Evolutionary conservation across 2,113 vertebrate genomes (phyloP).

Genomic region (Raja brachyura): DNA sequence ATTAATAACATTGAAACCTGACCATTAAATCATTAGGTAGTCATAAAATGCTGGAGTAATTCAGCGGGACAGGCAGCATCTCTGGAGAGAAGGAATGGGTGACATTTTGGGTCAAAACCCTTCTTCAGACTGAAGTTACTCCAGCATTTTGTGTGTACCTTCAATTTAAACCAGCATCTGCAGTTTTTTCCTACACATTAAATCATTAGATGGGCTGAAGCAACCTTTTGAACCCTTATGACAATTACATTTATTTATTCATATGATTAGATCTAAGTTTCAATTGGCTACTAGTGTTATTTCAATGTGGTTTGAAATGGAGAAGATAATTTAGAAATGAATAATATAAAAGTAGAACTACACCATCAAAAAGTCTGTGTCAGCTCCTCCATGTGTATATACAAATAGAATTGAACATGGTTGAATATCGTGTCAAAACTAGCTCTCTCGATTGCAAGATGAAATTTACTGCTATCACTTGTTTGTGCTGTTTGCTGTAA

Average conservation of each 20-base stretch:
- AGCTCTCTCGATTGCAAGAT: not conserved
- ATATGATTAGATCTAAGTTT: not conserved
- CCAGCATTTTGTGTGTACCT: too few species aligned
- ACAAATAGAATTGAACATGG: not conserved
- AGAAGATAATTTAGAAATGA: not conserved
- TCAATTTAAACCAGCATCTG: too few species aligned
- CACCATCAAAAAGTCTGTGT: not conserved
- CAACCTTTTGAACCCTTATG: not conserved
- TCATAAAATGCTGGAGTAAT: too few species aligned
- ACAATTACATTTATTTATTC: not conserved
- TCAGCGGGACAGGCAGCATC: too few species aligned
- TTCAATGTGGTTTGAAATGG: not conserved
- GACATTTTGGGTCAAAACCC: too few species aligned
- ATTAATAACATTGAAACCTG: not conserved
- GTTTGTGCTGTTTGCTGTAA: not conserved
- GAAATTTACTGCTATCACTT: not conserved
- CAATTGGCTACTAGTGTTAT: not conserved
- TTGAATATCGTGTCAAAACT: too few species aligned
- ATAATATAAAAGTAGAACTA: not conserved
- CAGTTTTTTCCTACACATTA: too few species aligned
- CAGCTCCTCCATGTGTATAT: not conserved
- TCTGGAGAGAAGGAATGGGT: too few species aligned
- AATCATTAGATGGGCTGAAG: not conserved
- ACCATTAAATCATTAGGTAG: not conserved
- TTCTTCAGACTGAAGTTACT: too few species aligned